Conservation (phyloP, 2,113 vertebrate species). For the Corvus hawaiiensis region DNA sequence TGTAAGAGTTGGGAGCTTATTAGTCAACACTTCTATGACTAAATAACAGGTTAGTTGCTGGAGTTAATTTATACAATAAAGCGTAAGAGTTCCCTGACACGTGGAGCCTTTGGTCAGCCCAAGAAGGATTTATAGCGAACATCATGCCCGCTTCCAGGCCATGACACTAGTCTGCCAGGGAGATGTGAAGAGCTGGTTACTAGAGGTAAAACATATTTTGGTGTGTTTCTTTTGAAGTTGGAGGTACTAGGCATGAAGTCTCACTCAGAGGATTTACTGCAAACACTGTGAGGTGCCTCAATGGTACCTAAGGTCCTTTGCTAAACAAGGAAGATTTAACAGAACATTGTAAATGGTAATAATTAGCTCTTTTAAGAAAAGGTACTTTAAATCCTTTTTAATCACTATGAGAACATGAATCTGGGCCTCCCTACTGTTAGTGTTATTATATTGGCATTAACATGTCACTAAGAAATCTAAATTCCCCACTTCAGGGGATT, state of each 20-base stretch:
- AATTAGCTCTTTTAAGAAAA: neutral
- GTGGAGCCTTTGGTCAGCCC: neutral
- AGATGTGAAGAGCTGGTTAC: neutral
- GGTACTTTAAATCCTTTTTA: neutral
- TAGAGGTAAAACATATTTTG: neutral
- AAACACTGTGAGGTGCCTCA: neutral
- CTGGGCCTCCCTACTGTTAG: neutral
- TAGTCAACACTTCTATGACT: neutral
- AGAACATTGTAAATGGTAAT: neutral
- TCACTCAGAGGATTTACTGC: neutral
- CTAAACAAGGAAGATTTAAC: neutral
- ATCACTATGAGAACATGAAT: neutral
- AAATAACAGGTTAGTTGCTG: neutral
- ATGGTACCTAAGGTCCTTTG: neutral
- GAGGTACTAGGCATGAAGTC: neutral
- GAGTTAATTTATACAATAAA: neutral
- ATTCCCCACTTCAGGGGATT: neutral
- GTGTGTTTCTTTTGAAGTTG: neutral
- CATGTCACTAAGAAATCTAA: neutral
- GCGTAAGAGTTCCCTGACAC: neutral
- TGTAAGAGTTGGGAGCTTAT: neutral
- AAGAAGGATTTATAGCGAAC: neutral
- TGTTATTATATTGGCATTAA: slow-evolving; percentile 16
- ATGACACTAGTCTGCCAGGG: neutral
- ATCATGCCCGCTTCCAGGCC: fast-evolving